Evolutionary conservation across 1,140 invertebrate species (phyloP).

Genomic region (Aphelenchoides fujianensis): DNA sequence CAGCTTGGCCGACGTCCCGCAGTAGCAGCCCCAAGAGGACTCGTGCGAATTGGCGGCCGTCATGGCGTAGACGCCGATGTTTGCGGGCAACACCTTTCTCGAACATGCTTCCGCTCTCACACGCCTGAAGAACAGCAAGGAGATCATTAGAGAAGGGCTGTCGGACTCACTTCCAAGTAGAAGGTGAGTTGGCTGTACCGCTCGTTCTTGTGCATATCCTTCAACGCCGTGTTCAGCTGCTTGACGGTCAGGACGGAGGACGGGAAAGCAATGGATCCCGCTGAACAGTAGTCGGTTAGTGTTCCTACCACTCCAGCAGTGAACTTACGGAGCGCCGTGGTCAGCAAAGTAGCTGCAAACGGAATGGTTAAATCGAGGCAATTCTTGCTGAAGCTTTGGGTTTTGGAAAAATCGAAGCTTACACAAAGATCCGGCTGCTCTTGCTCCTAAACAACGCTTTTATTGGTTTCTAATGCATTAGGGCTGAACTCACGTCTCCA

Average conservation of each 20-base stretch:
- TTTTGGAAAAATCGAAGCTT: too few species aligned
- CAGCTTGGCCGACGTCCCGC: conserved; percentile 50
- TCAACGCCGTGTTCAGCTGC: conserved; percentile 64
- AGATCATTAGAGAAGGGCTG: too few species aligned
- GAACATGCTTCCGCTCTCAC: conserved; percentile 73
- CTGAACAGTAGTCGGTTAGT: conserved; percentile 71
- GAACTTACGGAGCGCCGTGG: too few species aligned
- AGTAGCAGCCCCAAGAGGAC: conserved; percentile 58
- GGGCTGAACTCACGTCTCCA: too few species aligned
- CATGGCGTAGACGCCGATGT: conserved; percentile 69
- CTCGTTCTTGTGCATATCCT: conserved; percentile 65
- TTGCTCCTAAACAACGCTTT: too few species aligned
- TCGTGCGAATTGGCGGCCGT: conserved; percentile 70
- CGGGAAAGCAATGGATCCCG: conserved; percentile 69
- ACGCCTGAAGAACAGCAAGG: too few species aligned
- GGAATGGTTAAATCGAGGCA: too few species aligned
- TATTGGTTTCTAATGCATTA: too few species aligned
- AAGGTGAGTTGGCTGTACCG: conserved; percentile 65
- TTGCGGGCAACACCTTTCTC: conserved; percentile 66
- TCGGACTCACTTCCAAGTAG: conserved; percentile 72
- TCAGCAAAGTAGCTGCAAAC: too few species aligned
- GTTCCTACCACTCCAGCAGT: too few species aligned
- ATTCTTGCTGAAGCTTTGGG: too few species aligned
- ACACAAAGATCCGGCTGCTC: conserved; percentile 70
- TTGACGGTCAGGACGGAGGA: conserved; percentile 64